Conservation (phyloP, 2,113 vertebrate species). For the Larimichthys crocea region DNA sequence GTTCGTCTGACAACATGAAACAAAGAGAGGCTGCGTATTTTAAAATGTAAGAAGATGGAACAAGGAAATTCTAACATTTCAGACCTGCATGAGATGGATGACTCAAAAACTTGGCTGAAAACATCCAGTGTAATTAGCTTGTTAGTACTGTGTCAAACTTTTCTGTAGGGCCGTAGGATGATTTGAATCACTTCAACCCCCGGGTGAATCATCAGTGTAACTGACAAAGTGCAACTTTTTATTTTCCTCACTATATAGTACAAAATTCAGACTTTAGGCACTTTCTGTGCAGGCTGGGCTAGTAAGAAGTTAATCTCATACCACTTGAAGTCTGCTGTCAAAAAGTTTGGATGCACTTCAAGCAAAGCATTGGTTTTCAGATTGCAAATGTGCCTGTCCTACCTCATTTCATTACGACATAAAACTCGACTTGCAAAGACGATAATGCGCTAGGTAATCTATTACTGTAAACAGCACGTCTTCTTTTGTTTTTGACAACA, state of each 20-base stretch:
- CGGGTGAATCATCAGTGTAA: background rate
- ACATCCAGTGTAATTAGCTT: background rate
- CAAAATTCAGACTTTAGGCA: background rate
- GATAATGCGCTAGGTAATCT: constrained; percentile 21
- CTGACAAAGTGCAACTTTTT: background rate
- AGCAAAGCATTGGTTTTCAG: background rate
- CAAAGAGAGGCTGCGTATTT: background rate
- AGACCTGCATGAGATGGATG: constrained; percentile 28
- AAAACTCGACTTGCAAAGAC: constrained; percentile 31
- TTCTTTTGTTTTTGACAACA: constrained; percentile 15
- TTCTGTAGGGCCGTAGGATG: background rate
- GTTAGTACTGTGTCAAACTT: constrained; percentile 1
- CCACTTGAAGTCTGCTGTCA: background rate
- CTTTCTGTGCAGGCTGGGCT: background rate
- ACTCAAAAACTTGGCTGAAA: background rate
- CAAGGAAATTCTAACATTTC: background rate
- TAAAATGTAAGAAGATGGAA: background rate
- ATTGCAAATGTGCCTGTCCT: constrained; percentile 34
- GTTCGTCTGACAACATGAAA: background rate
- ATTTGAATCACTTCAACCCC: constrained; percentile 9
- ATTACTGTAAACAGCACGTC: constrained; percentile 21
- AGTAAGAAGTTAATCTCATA: background rate
- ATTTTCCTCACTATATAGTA: background rate
- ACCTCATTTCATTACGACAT: constrained; percentile 22
- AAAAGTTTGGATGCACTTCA: background rate